phyloP scores from a whole-genome alignment of 2,113 vertebrate species.

The Eulemur rufifrons region DNA sequence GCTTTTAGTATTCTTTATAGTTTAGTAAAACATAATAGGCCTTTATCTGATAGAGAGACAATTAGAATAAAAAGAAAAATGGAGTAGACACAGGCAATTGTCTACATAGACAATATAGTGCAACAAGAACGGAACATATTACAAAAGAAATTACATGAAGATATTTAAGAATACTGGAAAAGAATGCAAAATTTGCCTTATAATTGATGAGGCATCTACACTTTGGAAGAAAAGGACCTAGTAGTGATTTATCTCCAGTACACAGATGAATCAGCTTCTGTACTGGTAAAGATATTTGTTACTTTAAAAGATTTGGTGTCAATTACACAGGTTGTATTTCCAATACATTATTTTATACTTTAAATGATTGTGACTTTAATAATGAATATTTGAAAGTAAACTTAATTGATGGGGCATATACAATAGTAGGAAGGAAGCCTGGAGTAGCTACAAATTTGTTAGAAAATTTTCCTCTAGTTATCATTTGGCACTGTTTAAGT shows the following conservation, averaged over 20 bases:
- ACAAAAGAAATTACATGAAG: background rate
- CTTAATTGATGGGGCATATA: constrained; percentile 15
- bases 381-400: background rate
- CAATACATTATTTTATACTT: constrained; percentile 13
- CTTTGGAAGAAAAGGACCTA: background rate
- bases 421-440: constrained; percentile 20
- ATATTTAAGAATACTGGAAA: constrained; percentile 6
- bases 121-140: background rate
- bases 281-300: background rate
- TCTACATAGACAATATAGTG: background rate
- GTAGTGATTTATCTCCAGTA: background rate
- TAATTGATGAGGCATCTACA: background rate
- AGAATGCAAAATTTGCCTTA: background rate
- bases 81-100: background rate
- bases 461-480: constrained; percentile 25
- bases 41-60: background rate
- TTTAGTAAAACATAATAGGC: background rate
- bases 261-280: background rate
- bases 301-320: constrained; percentile 29
- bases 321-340: background rate
- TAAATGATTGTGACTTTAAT: background rate
- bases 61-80: background rate
- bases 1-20: background rate
- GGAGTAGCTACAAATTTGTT: constrained; percentile 12
- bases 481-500: constrained; percentile 1